Evolutionary conservation across 2,888 invertebrate species (phyloP).

Genomic region (Ormia ochracea): DNA sequence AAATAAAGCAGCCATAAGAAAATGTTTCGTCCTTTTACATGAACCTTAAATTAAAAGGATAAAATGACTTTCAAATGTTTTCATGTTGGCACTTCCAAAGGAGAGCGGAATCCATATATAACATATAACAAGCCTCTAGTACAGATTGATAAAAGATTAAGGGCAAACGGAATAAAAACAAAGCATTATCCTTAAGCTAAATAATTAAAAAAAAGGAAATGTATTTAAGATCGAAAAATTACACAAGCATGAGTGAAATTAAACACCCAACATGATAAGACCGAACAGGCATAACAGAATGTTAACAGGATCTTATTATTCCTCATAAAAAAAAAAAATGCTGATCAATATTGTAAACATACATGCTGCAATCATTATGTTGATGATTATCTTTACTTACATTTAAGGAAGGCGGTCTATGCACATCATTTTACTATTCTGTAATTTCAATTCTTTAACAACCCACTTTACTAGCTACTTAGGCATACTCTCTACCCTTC

Average conservation of each 20-base stretch:
- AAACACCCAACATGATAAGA: constrained; percentile 63
- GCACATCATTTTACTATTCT: background rate
- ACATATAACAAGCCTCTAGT: constrained; percentile 14
- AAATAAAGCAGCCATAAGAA: constrained; percentile 5
- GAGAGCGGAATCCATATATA: constrained; percentile 25
- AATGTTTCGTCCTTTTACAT: background rate
- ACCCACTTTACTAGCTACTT: constrained; percentile 34
- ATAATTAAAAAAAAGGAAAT: background rate
- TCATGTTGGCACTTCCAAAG: constrained; percentile 21
- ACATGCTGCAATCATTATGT: constrained; percentile 27
- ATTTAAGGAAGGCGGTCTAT: constrained; percentile 43
- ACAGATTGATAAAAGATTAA: constrained; percentile 19
- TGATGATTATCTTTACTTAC: constrained; percentile 44
- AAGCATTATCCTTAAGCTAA: constrained; percentile 31
- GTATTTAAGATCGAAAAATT: constrained; percentile 55
- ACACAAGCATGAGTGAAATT: constrained; percentile 66
- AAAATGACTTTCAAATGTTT: constrained; percentile 5
- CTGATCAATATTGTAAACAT: constrained; percentile 4
- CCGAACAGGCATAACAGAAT: constrained; percentile 1
- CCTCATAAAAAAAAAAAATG: background rate
- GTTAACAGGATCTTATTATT: constrained; percentile 63
- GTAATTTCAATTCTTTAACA: constrained; percentile 12
- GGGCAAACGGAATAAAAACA: constrained; percentile 40
- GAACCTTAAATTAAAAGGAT: background rate
- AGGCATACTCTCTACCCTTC: background rate